phyloP scores from a whole-genome alignment of 2,797 vertebrate genomes.

The Chelmon rostratus region DNA sequence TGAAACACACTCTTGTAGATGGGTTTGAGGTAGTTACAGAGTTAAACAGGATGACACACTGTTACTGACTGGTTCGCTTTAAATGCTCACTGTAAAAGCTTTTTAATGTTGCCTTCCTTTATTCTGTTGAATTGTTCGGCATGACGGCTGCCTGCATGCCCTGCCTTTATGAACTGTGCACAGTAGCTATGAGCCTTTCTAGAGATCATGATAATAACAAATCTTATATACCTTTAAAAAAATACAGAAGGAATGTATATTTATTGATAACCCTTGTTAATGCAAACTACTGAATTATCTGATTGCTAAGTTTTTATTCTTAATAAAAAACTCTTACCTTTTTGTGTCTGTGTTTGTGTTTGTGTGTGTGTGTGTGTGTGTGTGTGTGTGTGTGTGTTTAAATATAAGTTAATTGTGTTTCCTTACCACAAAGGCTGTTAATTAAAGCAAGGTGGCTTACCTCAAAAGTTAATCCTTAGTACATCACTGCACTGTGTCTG shows the following conservation, averaged over 20 bases:
- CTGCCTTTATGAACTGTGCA: slow-evolving; percentile 77
- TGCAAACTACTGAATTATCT: slow-evolving; percentile 68
- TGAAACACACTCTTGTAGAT: slow-evolving; percentile 17
- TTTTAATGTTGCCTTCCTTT: slow-evolving; percentile 62
- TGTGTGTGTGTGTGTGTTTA: slow-evolving; percentile 23
- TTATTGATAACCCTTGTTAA: slow-evolving; percentile 76
- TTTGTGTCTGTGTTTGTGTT: slow-evolving; percentile 13
- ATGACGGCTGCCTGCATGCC: slow-evolving; percentile 83
- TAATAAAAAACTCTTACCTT: slow-evolving; percentile 74
- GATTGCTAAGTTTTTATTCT: slow-evolving; percentile 76
- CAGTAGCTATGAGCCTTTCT: slow-evolving; percentile 69
- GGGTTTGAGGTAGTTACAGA: slow-evolving; percentile 13
- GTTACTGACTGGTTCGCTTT: slow-evolving; percentile 24
- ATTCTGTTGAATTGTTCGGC: slow-evolving; percentile 63
- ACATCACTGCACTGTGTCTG: slow-evolving; percentile 14
- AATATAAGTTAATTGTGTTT: slow-evolving; percentile 23
- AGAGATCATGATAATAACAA: slow-evolving; percentile 59
- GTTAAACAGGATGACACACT: slow-evolving; percentile 39
- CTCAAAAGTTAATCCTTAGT: slow-evolving; percentile 44
- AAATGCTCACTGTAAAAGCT: slow-evolving; percentile 55
- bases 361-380: slow-evolving; percentile 15
- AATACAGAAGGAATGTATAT: slow-evolving; percentile 80
- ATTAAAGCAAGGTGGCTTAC: slow-evolving; percentile 46
- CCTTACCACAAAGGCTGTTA: slow-evolving; percentile 36
- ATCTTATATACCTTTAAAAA: slow-evolving; percentile 73